A percentile compares a stretch with the other conserved stretches of the same genome.
These are phyloP conservation scores for Lamellibrachia columna DNA, from an alignment of 2,888 invertebrate genomes.

Conservation along the genomic window DNA sequence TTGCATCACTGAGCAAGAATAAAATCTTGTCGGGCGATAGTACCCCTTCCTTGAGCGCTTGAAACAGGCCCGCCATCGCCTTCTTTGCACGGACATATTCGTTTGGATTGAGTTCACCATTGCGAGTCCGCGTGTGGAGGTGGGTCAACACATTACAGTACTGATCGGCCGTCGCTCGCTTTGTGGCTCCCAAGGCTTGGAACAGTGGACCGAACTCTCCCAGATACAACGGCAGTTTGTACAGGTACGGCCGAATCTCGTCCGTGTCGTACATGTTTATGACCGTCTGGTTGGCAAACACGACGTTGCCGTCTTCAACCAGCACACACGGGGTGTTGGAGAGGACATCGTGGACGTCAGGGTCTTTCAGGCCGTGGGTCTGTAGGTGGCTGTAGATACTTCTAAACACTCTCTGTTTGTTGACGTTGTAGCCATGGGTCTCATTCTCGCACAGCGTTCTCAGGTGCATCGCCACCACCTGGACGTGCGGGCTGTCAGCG, in stretches of 20 bases:
- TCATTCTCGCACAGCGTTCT: conserved; percentile 26
- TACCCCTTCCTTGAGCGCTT: conserved; percentile 25
- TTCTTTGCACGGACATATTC: conserved; percentile 37
- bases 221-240: conserved; percentile 41
- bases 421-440: background rate
- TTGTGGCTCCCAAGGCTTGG: conserved; percentile 42
- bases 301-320: conserved; percentile 36
- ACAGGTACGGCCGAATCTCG: conserved; percentile 46
- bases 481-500: conserved; percentile 29
- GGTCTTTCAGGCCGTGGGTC: conserved; percentile 24
- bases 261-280: conserved; percentile 37
- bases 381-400: conserved; percentile 33
- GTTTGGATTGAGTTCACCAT: conserved; percentile 38
- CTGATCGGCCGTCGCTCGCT: conserved; percentile 38
- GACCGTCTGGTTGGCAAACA: conserved; percentile 41
- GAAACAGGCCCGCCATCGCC: conserved; percentile 40
- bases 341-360: conserved; percentile 26
- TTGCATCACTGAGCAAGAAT: conserved; percentile 38
- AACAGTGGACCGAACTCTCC: conserved; percentile 44
- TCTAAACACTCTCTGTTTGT: conserved; percentile 31
- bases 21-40: conserved; percentile 13
- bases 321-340: conserved; percentile 32
- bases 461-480: conserved; percentile 33
- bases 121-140: conserved; percentile 33
- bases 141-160: conserved; percentile 43